Base-by-base conservation (phyloP, 2,797 vertebrate species). In the Alosa sapidissima region DNA sequence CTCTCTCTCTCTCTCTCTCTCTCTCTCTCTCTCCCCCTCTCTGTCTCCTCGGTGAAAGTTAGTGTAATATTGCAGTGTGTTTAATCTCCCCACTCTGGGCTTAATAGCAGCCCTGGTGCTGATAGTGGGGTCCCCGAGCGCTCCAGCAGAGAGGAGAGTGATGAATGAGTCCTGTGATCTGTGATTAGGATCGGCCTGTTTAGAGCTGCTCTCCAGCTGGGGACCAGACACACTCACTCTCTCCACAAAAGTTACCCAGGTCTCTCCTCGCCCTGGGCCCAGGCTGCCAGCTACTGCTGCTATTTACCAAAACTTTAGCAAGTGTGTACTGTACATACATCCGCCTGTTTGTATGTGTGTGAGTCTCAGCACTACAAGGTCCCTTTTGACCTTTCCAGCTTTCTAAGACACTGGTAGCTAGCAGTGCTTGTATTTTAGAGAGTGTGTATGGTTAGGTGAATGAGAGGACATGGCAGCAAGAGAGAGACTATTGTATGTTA, bases 141-240 rank as follows among this genome's bases (percentile, higher is more conserved):
- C 85, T 65, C 52, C 81, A 54, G 81, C 62, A 82, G 62, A 87
- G 60, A 83, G 58, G 33, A 58, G 49, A 60, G 75, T 84, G 82
- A 87, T 85, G 83, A 89, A 85, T 52, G 45, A 84, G 81, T 47
- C 24, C 49, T 85, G 58, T 87, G 85, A 88, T 89, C 82, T 81
- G 83, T 86, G 83, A 88, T 87, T 87, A 85, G 75, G 85, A 89
- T 87, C 85, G 84, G 86, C 54, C 85, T 55, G 47, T 81, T 87
- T 86, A 84, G 84, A 83, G 84, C 68, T 81, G 72, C 82, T 85
- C 60, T 85, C 82, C 84, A 85, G 84, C 84, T 82, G 82, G 58
- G 82, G 84, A 83, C 81, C 28, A 58, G 9, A n/a, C 81, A 81
- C 55, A 82, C 81, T 78, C 81, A 83, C 81, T 48, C 78, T 85